Evolutionary conservation across 1,140 invertebrate genomes (phyloP).

Genomic region (Rhopalosiphum padi): DNA sequence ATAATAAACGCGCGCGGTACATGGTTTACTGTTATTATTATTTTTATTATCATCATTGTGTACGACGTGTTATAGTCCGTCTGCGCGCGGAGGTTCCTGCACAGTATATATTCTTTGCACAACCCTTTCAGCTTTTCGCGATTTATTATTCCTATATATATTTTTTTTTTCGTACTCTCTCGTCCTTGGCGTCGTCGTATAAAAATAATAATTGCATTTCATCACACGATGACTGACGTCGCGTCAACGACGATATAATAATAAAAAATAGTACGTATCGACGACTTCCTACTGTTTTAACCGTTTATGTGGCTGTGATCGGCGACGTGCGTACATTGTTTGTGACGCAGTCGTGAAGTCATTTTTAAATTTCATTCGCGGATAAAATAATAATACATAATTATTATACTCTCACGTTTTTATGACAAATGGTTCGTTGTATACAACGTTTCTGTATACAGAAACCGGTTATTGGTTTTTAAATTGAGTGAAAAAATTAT

Average conservation of each 20-base stretch:
- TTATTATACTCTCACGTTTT: background rate
- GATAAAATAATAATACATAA: background rate
- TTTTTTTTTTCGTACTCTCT: background rate
- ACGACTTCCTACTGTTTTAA: conserved; percentile 43
- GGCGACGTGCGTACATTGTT: conserved; percentile 18
- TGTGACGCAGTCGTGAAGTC: background rate
- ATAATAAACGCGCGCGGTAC: background rate
- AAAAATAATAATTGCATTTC: conserved; percentile 3
- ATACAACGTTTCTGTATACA: no score
- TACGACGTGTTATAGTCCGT: background rate
- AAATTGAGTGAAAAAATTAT: background rate
- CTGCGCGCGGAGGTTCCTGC: background rate
- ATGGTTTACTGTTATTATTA: background rate
- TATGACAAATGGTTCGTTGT: background rate
- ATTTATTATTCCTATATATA: background rate
- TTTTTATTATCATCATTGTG: background rate
- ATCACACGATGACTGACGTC: background rate
- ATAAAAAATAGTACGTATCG: background rate
- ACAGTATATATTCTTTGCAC: background rate
- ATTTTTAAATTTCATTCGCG: background rate
- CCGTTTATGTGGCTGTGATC: background rate
- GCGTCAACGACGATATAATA: background rate
- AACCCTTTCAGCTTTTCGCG: conserved; percentile 21
- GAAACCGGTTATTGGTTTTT: background rate
- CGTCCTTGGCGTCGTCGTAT: background rate